Evolutionary conservation across 1,140 invertebrate genomes (phyloP).

Genomic region (Zophobas morio): DNA sequence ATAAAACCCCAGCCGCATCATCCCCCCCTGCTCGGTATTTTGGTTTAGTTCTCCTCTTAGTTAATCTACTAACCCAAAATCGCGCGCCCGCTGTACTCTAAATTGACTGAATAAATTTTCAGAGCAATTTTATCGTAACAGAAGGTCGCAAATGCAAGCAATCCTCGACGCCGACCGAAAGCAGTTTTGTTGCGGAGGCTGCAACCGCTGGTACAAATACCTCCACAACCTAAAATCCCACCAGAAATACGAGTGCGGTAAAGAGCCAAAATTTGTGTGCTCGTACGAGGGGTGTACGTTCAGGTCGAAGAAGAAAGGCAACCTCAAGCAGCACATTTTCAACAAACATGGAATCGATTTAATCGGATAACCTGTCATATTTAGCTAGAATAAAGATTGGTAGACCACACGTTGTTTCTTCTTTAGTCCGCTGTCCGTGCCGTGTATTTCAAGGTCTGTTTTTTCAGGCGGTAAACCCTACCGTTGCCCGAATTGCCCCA

Average conservation of each 20-base stretch:
- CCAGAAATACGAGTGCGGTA: slow-evolving; percentile 77
- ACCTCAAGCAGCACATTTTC: slow-evolving; percentile 54
- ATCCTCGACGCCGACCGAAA: slow-evolving; percentile 8
- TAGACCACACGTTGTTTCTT: not conserved
- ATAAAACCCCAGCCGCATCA: not conserved
- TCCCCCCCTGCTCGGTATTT: not conserved
- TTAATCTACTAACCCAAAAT: slow-evolving; percentile 26
- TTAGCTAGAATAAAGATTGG: slow-evolving; percentile 15
- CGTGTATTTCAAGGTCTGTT: not conserved
- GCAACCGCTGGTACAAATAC: slow-evolving; percentile 44
- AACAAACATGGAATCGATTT: slow-evolving; percentile 44
- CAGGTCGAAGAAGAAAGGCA: slow-evolving; percentile 67
- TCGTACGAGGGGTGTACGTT: slow-evolving; percentile 62
- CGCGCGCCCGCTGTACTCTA: not conserved
- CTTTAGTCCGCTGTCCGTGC: not conserved
- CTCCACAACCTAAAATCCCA: slow-evolving; percentile 65
- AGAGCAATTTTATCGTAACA: slow-evolving; percentile 23
- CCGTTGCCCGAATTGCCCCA: slow-evolving; percentile 10
- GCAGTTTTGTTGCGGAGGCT: slow-evolving; percentile 42
- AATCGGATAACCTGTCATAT: slow-evolving; percentile 25
- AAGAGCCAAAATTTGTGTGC: slow-evolving; percentile 70
- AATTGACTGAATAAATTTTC: slow-evolving; percentile 39
- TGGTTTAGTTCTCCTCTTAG: slow-evolving; percentile 6
- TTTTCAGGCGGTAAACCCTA: slow-evolving; percentile 8
- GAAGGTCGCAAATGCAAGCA: slow-evolving; percentile 12